A percentile compares a stretch with the other conserved stretches of the same genome.
Evolutionary conservation across 2,888 invertebrate species (phyloP).

Genomic region (Gonocerus acuteangulatus): DNA sequence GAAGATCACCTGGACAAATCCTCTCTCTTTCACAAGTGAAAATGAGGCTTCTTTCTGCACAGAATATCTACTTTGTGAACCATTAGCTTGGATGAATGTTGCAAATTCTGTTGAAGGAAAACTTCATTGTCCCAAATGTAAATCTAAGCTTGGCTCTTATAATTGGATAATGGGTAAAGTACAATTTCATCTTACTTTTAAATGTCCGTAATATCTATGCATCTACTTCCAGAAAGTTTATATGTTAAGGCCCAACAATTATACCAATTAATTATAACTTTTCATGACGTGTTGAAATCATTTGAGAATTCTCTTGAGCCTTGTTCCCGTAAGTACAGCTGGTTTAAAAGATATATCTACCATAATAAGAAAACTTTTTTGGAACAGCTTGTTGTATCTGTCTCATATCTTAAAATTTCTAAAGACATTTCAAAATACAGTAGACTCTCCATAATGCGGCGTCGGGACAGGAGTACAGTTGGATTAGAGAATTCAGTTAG

Average conservation of each 20-base stretch:
- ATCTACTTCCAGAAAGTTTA: no score
- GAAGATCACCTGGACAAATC: constrained; percentile 46
- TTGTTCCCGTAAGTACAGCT: no score
- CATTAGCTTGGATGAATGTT: constrained; percentile 80
- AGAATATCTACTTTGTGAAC: constrained; percentile 78
- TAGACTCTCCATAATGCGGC: no score
- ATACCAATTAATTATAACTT: background rate
- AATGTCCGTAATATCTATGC: no score
- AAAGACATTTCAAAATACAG: no score
- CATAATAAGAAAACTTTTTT: no score
- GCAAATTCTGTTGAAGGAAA: constrained; percentile 67
- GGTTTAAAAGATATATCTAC: no score
- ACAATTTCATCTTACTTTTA: background rate
- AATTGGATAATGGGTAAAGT: constrained; percentile 77
- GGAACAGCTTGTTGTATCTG: no score
- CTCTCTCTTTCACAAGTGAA: constrained; percentile 38
- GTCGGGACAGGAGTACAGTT: no score
- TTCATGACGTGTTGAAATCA: background rate
- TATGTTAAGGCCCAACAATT: background rate
- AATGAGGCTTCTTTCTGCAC: constrained; percentile 49
- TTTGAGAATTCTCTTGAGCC: no score
- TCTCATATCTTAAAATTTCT: no score
- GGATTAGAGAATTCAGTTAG: no score
- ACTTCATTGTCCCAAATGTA: constrained; percentile 77
- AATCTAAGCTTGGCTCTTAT: constrained; percentile 76